Percentiles rank a stretch among this genome's conserved stretches.
Evolutionary conservation across 2,113 vertebrate species (phyloP).

Genomic region (Nanger granti): DNA sequence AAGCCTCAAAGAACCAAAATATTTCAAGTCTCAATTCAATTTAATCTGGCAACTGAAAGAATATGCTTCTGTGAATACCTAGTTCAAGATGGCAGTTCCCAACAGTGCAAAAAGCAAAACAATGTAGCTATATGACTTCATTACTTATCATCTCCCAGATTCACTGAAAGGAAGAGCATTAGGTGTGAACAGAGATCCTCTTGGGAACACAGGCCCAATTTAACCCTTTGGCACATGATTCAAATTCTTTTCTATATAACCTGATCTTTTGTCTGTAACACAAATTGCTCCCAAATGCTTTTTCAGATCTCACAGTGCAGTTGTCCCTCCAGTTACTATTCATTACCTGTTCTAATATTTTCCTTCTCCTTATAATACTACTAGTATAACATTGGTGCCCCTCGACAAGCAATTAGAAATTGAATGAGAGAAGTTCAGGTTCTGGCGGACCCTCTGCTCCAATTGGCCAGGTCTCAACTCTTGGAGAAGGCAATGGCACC

Average conservation of each 20-base stretch:
- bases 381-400: not conserved
- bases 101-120: not conserved
- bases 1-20: not conserved
- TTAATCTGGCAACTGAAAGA: not conserved
- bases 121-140: not conserved
- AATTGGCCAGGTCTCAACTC: not conserved
- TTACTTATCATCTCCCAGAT: not conserved
- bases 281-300: not conserved
- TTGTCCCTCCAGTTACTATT: not conserved
- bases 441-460: not conserved
- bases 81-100: not conserved
- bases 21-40: not conserved
- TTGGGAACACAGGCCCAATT: not conserved
- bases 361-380: not conserved
- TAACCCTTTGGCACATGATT: not conserved
- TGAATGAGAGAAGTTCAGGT: not conserved
- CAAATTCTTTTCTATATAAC: not conserved
- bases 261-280: not conserved
- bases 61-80: not conserved
- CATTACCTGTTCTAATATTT: not conserved
- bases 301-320: not conserved
- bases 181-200: not conserved
- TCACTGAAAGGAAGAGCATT: not conserved
- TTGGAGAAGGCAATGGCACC: too few relatives aligned
- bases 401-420: not conserved